Conservation (phyloP, 2,888 invertebrate species). For the Drosophila silvestris region DNA sequence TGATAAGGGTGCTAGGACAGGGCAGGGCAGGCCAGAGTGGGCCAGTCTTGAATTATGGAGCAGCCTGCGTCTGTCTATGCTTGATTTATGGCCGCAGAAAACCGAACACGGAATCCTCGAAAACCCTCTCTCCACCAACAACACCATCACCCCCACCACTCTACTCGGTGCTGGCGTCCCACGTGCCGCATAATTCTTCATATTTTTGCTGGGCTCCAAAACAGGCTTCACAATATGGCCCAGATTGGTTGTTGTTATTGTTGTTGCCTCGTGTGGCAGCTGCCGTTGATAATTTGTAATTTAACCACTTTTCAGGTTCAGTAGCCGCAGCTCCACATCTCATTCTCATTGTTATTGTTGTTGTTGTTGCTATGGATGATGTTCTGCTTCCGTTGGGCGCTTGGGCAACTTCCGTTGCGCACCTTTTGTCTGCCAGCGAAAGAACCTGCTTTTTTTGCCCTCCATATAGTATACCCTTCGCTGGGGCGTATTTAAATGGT, state of each 20-base stretch:
- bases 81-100: slow-evolving; percentile 70
- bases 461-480: slow-evolving; percentile 9
- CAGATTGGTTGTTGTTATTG: slow-evolving; percentile 38
- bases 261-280: slow-evolving; percentile 60
- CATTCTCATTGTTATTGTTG: slow-evolving; percentile 27
- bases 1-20: slow-evolving; percentile 23
- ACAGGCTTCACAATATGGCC: slow-evolving; percentile 46
- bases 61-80: slow-evolving; percentile 73
- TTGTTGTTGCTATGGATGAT: slow-evolving; percentile 38
- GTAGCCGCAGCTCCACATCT: slow-evolving; percentile 71
- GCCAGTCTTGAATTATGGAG: slow-evolving; percentile 71
- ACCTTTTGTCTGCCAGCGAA: slow-evolving; percentile 62
- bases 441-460: neutral
- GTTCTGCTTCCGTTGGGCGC: slow-evolving; percentile 69
- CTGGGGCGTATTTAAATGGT: neutral
- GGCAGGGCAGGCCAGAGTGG: slow-evolving; percentile 4
- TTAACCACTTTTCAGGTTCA: slow-evolving; percentile 85
- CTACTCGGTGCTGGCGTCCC: slow-evolving; percentile 47
- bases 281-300: slow-evolving; percentile 84
- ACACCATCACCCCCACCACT: neutral
- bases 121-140: neutral
- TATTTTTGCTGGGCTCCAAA: slow-evolving; percentile 72
- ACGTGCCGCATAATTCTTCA: slow-evolving; percentile 79
- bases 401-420: slow-evolving; percentile 70
- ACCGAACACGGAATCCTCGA: neutral